Evolutionary conservation across 2,888 invertebrate genomes (phyloP), one percentile per base, ranked within the genome.

Genomic region (Dermolepida albohirtum): DNA sequence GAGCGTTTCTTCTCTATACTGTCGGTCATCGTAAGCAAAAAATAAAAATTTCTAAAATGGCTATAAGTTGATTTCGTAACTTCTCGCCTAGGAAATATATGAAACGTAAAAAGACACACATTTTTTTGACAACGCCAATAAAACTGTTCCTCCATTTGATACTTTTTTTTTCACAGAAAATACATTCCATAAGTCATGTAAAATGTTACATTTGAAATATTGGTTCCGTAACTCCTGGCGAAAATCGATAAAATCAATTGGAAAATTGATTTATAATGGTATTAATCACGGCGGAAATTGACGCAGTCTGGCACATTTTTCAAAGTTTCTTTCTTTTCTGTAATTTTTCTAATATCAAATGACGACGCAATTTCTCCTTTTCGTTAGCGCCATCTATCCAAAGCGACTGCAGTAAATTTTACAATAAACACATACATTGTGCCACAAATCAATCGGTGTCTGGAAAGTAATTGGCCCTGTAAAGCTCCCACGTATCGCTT

Each of bases 241-340:
- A 62, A 34, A 59, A 59, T 59, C 59, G 29, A 59, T 59, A 59
- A 59, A 59, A 59, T 59, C 59, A 59, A 59, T 59, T 44, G 59
- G 44, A 59, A 59, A 59, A 59, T 59, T 59, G 59, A 59, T 59
- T 59, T 59, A 59, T 59, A 44, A 59, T 47, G 59, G 47, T 62
- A 62, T 62, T 47, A 62, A 59, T 59, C 59, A 44, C 59, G 47
- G 14, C 29, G 17, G 22, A 59, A 59, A 59, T 59, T 59, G 59
- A 59, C 47, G 59, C 59, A 59, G 59, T 10, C 59, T 59, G 59
- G 55, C 47, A 27, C 59, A 59, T 59, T 59, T 59, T 59, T 59
- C 59, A 59, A 47, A 29, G 29, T 59, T 59, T 27, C 59, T 59
- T 59, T 59, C 44, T 59, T 59, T 59, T 59, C 34, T 12, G 47